Percentiles rank a stretch among this genome's conserved stretches.
These are phyloP conservation scores for Flexamia atlantica DNA, from an alignment of 2,888 invertebrate genomes.

Conservation along the genomic window DNA sequence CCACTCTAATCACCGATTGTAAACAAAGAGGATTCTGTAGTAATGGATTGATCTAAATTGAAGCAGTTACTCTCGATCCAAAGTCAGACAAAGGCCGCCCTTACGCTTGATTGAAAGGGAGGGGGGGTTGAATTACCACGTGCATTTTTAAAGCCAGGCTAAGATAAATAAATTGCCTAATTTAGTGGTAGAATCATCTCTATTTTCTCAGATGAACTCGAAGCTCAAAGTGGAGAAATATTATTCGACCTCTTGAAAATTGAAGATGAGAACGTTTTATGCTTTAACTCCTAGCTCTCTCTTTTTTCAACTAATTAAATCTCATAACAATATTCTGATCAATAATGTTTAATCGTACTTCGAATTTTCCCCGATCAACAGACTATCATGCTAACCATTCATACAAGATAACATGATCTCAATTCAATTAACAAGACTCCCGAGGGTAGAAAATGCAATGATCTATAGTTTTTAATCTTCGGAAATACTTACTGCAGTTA, in stretches of 20 bases:
- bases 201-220: background rate
- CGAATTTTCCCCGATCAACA: no score
- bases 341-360: no score
- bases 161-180: constrained; percentile 19
- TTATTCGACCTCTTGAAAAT: background rate
- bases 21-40: constrained; percentile 35
- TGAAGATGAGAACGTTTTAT: background rate
- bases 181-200: constrained; percentile 21
- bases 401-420: no score
- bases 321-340: no score
- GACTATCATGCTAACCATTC: no score
- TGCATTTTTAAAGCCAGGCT: constrained; percentile 33
- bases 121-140: background rate
- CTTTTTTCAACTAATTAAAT: background rate
- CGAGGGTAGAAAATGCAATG: no score
- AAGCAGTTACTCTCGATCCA: background rate
- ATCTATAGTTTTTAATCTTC: no score
- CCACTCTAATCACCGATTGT: constrained; percentile 30
- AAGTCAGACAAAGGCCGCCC: constrained; percentile 25
- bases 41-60: constrained; percentile 33
- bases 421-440: no score
- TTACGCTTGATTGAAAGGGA: constrained; percentile 22
- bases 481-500: background rate
- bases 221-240: background rate
- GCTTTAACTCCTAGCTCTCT: background rate